Evolutionary conservation across 2,888 invertebrate genomes (phyloP), one percentile per base, ranked within the genome.

Genomic region (Zygothrica quintamaculata): DNA sequence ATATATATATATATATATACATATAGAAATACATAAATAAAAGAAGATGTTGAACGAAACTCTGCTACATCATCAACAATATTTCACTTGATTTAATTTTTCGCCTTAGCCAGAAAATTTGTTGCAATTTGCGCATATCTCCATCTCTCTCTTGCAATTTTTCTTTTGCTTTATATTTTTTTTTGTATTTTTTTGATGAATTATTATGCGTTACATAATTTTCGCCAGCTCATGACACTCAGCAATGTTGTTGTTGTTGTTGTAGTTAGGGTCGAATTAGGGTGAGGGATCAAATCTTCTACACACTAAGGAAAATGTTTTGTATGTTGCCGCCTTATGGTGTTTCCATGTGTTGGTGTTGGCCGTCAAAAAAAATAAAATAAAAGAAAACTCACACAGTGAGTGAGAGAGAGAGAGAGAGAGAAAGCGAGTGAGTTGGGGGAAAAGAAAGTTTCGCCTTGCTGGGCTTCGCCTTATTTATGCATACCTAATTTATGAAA

Each of bases 401-500:
- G n/a, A n/a, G n/a, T n/a, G n/a, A n/a, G n/a, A n/a, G n/a, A n/a
- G n/a, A n/a, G n/a, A n/a, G n/a, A n/a, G n/a, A n/a, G n/a, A n/a
- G n/a, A n/a, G n/a, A n/a, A n/a, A n/a, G n/a, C n/a, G n/a, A n/a
- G n/a, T n/a, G n/a, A n/a, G n/a, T n/a, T n/a, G n/a, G n/a, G n/a
- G n/a, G n/a, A n/a, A n/a, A n/a, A n/a, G n/a, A n/a, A 79, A 79
- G 77, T 79, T 79, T 46, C 48, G 71, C 56, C 52, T 48, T 61
- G 9, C 29, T 16, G 50, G 40, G 57, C 65, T 59, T 76, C 47
- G 66, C 71, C 71, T 68, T 78, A 79, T 84, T 81, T 84, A 85
- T 85, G 79, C 75, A 85, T 84, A 77, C 79, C 82, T 85, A 82
- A 82, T 85, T 82, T 82, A 82, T 82, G 82, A 82, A 82, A 82